These are phyloP conservation scores for Hippocampus kuda DNA, from an alignment of 2,797 vertebrate genomes.

Conservation along the genomic window DNA sequence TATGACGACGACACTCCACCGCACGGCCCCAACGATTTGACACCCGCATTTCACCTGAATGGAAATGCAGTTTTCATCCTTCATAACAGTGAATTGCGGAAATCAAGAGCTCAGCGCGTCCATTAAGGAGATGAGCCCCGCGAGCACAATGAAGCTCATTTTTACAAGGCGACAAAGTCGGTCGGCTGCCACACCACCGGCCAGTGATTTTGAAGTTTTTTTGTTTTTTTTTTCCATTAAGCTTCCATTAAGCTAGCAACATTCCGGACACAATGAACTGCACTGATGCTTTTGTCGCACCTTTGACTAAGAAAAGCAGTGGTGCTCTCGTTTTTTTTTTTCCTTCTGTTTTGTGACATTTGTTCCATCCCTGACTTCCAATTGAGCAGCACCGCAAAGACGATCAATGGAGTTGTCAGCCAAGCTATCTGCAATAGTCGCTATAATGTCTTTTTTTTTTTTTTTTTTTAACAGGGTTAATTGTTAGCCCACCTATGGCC, in stretches of 20 bases:
- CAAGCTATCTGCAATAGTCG: too few species aligned
- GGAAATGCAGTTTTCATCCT: slow-evolving; percentile 48
- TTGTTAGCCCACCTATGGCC: background rate
- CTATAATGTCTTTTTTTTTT: too few species aligned
- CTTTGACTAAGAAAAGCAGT: slow-evolving; percentile 14
- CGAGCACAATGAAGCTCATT: slow-evolving; percentile 53
- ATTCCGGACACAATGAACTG: slow-evolving; percentile 37
- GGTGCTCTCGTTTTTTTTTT: slow-evolving; percentile 10
- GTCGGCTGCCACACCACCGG: background rate
- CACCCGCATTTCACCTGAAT: slow-evolving; percentile 24
- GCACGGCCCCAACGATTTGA: background rate
- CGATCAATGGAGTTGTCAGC: background rate
- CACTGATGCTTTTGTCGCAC: slow-evolving; percentile 30
- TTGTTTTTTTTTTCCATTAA: slow-evolving; percentile 30
- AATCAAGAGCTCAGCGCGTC: slow-evolving; percentile 30
- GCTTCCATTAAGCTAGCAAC: slow-evolving; percentile 42
- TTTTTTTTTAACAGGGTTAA: too few species aligned
- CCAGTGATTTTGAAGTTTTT: slow-evolving; percentile 28
- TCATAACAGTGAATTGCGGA: slow-evolving; percentile 38
- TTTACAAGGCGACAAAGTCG: slow-evolving; percentile 45
- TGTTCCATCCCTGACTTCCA: background rate
- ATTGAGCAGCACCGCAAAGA: background rate
- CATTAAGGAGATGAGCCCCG: slow-evolving; percentile 38
- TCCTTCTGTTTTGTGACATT: background rate
- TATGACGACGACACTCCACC: background rate